Base-by-base conservation (phyloP, 2,888 invertebrate species). In the Dolichopus griseipennis region DNA sequence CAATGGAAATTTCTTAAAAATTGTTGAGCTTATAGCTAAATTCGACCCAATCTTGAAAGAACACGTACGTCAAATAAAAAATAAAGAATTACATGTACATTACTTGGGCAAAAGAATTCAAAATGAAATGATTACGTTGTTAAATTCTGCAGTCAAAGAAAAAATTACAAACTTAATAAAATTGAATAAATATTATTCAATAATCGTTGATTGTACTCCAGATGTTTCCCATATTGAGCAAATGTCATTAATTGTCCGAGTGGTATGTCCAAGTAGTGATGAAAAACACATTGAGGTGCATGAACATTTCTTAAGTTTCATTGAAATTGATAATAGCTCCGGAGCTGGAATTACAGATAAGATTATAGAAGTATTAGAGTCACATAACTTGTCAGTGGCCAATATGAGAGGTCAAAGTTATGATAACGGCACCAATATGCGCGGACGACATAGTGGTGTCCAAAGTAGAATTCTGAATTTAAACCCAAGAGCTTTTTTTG, bases 121-220 rank as follows among this genome's bases (percentile, higher is more conserved):
- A 64, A 67, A 67, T 64, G 64, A 67, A 64, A 67, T 67, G 64
- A 67, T 67, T 62, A 37, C 64, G 34, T 67, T 67, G 41, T 63
- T 67, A 67, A 62, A 62, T 62, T 33, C 61, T 62, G 20, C 33
- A 34, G 37, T 66, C 62, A 66, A 66, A 52, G 62, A 61, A 33
- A 62, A 66, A 62, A 66, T 61, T 62, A 67, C 27, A 62, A 63
- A 62, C n/a, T n/a, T 63, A 67, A 43, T 63, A 67, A 67, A 67
- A 67, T 18, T 67, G 67, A 63, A 64, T 41, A 67, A 67, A 67
- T 67, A 67, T 67, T 67, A 67, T 67, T 37, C 63, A 63, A 67
- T 64, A 67, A 64, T 67, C 63, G 43, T 63, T 43, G 67, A 67
- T 64, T 67, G 67, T 67, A 67, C 67, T 67, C 34, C 52, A 43